Evolutionary conservation across 2,113 vertebrate species (phyloP), one percentile per base, ranked within the genome.

Genomic region (Scytalopus superciliaris): DNA sequence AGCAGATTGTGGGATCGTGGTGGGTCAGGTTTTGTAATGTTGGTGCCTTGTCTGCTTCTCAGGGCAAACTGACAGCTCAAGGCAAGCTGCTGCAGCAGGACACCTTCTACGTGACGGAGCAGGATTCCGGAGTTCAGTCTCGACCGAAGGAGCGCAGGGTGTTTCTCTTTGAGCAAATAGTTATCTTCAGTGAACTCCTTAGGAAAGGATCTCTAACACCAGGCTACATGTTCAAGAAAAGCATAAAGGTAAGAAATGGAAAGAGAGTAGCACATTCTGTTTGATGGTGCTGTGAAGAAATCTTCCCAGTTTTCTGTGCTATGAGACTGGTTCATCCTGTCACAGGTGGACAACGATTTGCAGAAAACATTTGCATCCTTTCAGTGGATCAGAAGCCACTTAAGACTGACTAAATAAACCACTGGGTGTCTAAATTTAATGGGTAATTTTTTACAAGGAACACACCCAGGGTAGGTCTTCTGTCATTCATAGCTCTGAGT

Each of bases 81-180:
- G 99, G 99, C 55, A 99, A 99, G 90, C 98, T 99, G 89, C 98
- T 99, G 83, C 99, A 99, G 97, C 99, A 99, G 97, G 99, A 99
- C 91, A 99, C 99, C 0, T 99, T 99, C 98, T 99, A 99, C 0
- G 99, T 99, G 79, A 99, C 98, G 0, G 99, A 99, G 97, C 98
- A 99, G 97, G 99, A 99, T 37, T 96, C 98, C 1, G 98, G 99
- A n/a, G 97, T 99, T 91, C 97, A 99, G 89, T 99, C 99, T 19
- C 98, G 99, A 42, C 99, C 99, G 12, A 99, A 99, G 94, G 99
- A 99, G 80, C 98, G 99, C 6, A 97, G 99, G 4, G 99, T 99
- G 68, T 99, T 99, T 97, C 99, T 99, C 93, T 99, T 99, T 1
- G 99, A 99, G 97, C 99, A 99, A 95, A 99, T 99, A 4, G 99